A percentile compares a stretch with the other conserved stretches of the same genome.
These are phyloP conservation scores for Heliconius eleuchia DNA, from an alignment of 1,140 invertebrate species.

Conservation along the genomic window DNA sequence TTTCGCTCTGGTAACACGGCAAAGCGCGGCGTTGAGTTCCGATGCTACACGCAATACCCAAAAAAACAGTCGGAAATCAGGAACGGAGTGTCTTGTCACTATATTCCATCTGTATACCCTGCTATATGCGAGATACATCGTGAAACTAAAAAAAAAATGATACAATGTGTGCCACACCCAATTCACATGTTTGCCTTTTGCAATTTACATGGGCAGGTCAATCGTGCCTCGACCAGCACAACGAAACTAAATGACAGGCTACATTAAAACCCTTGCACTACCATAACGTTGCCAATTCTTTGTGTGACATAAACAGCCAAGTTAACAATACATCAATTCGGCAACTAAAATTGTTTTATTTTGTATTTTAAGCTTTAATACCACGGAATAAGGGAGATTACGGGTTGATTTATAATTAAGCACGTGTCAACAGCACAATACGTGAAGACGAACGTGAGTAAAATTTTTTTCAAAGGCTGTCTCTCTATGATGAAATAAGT, in stretches of 20 bases:
- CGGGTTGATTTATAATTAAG: not conserved
- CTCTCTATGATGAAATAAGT: constrained; percentile 18
- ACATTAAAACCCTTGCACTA: constrained; percentile 19
- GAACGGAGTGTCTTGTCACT: not conserved
- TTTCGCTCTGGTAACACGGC: no score
- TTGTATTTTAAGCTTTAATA: not conserved
- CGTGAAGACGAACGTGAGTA: constrained; percentile 31
- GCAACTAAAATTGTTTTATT: not conserved
- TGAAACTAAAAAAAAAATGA: not conserved
- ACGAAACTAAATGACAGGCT: constrained; percentile 32
- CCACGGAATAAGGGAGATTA: not conserved
- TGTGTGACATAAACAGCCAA: constrained; percentile 29
- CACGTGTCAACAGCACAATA: constrained; percentile 34
- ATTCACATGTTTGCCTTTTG: constrained; percentile 48
- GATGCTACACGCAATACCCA: no score
- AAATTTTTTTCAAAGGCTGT: constrained; percentile 24
- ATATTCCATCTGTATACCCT: not conserved
- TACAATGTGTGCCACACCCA: constrained; percentile 16
- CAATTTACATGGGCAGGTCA: constrained; percentile 63
- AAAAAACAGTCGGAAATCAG: no score
- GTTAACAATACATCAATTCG: constrained; percentile 25
- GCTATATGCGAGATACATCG: not conserved
- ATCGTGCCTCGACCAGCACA: constrained; percentile 54
- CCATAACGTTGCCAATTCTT: constrained; percentile 28
- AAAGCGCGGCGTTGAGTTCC: no score